Base-by-base conservation (phyloP, 1,140 invertebrate species). In the Drosophila pseudoananassae region DNA sequence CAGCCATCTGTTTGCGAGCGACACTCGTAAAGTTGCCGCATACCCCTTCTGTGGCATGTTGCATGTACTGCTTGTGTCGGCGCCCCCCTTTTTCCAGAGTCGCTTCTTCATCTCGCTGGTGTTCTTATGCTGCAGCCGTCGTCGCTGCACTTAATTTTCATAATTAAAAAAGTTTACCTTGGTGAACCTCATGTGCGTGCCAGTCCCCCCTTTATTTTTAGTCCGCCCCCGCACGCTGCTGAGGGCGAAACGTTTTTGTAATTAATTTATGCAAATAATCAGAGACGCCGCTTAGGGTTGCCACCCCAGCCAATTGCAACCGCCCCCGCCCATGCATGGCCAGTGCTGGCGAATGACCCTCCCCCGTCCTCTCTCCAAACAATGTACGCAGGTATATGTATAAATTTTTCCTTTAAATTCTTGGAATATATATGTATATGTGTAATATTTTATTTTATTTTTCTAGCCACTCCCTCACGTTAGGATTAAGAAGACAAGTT, bases 101-200 rank as follows among this genome's bases (percentile, higher is more conserved):
- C 59, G 79, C 57, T 82, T 76, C 78, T 80, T 69, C 53, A 69
- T 73, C 57, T 81, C 60, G 63, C 69, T 74, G 68, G 73, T 56
- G 60, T 74, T 73, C 65, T 70, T 65, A 49, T 50, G 45, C 38
- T 68, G 69, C 69, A 63, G 71, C 57, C 69, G 68, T 85, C 73
- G 68, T 77, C 68, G 60, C 64, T 85, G 81, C 81, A 85, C 81
- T 85, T 85, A 80, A 85, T 85, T 85, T 85, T 85, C 81, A 85
- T 85, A 85, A 85, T 85, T 85, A 85, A 85, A 85, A 85, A 85
- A 85, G 81, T 85, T 85, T 85, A 85, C 81, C 81, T 85, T 77
- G 74, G 68, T 60, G 72, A 85, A 75, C 68, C 81, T 75, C 53
- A 59, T 75, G 61, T 68, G 59, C 47, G 73, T 40, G 52, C 55